Evolutionary conservation across 2,113 vertebrate species (phyloP).

Genomic region (Mesembrinibis cayennensis): DNA sequence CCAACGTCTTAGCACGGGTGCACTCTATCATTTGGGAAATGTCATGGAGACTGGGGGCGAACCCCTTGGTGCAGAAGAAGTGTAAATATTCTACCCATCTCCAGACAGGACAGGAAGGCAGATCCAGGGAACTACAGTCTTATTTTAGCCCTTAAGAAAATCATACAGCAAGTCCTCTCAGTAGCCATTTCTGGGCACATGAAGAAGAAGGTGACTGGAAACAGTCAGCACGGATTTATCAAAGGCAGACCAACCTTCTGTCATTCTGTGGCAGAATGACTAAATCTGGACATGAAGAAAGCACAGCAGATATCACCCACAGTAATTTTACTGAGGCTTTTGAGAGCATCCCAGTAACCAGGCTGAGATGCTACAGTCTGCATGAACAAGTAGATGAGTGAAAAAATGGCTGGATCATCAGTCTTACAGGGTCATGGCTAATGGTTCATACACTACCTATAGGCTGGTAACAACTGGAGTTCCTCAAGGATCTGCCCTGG

Average conservation of each 20-base stretch:
- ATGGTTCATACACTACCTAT: not conserved
- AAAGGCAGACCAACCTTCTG: not conserved
- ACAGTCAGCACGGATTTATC: not conserved
- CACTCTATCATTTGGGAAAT: not conserved
- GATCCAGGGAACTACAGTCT: not conserved
- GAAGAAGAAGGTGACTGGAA: not conserved
- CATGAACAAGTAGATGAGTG: not conserved
- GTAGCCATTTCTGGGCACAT: not conserved
- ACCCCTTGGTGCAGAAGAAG: not conserved
- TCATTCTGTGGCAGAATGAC: not conserved
- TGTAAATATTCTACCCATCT: not conserved
- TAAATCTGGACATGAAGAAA: not conserved
- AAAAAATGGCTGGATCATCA: not conserved
- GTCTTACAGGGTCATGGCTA: not conserved
- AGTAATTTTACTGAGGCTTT: not conserved
- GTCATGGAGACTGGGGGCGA: not conserved
- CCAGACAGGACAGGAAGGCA: not conserved
- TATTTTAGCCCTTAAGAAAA: not conserved
- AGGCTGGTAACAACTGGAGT: not conserved
- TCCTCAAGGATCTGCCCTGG: not conserved
- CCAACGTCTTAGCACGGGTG: not conserved
- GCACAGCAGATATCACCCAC: not conserved
- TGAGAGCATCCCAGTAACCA: not conserved
- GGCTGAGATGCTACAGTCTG: not conserved
- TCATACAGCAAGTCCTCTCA: not conserved